Evolutionary conservation across 1,140 invertebrate genomes (phyloP).

Genomic region (Neomicropteryx cornuta): DNA sequence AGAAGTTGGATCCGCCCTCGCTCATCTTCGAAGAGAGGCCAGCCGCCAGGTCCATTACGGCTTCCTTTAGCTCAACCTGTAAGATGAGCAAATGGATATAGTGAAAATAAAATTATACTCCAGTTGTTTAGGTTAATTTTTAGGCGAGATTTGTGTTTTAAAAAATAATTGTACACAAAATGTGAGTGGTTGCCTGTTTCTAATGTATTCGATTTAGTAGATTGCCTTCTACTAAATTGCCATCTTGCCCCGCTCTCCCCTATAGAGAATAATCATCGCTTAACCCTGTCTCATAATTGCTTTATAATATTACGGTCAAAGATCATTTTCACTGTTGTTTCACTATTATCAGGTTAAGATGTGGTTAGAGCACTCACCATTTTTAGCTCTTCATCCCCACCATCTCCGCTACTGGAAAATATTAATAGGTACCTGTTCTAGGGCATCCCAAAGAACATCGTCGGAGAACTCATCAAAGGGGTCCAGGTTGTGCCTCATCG

Average conservation of each 20-base stretch:
- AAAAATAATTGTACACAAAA: too few relatives aligned
- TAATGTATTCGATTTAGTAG: too few relatives aligned
- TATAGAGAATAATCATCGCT: too few relatives aligned
- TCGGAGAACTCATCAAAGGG: slow-evolving; percentile 72
- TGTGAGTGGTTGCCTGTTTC: too few relatives aligned
- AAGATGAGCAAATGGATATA: neutral
- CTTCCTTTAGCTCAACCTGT: slow-evolving; percentile 56
- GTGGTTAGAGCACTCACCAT: too few relatives aligned
- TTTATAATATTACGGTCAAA: slow-evolving; percentile 1
- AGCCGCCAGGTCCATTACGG: slow-evolving; percentile 46
- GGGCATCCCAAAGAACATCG: slow-evolving; percentile 65
- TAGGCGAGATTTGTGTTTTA: too few relatives aligned
- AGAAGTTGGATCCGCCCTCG: slow-evolving; percentile 69
- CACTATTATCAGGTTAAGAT: neutral
- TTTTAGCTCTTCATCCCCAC: too few relatives aligned
- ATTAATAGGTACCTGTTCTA: slow-evolving; percentile 53
- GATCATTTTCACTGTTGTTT: neutral
- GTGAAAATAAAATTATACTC: neutral
- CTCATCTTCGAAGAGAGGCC: slow-evolving; percentile 58
- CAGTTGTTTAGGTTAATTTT: too few relatives aligned
- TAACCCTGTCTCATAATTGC: too few relatives aligned
- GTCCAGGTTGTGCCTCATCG: slow-evolving; percentile 72
- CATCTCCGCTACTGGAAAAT: too few relatives aligned
- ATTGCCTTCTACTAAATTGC: too few relatives aligned
- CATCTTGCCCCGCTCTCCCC: too few relatives aligned